Evolutionary conservation across 92 coral and sea anemone species (phyloP), one percentile per base, ranked within the genome.

Genomic region (Epizoanthus fatuus): DNA sequence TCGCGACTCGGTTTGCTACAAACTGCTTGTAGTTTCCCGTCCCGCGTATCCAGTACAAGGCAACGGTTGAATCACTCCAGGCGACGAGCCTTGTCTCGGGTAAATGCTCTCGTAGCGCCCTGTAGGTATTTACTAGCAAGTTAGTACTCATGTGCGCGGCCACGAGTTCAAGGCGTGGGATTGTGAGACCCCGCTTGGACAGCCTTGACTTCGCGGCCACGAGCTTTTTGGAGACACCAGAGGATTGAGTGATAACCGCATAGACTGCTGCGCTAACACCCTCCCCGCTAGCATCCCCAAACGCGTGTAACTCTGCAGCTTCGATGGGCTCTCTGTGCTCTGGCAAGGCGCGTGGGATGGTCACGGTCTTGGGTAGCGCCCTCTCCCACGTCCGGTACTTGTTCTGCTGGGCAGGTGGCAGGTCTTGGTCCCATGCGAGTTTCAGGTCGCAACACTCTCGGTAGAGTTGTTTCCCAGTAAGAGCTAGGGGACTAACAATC

Each of bases 391-490:
- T 19, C 35, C 66, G 66, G 38, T 60, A 60, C 37, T 60, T 17
- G 55, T n/a, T 6, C 56, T 42, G 56, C 32, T 4, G 29, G 29
- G 5, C 56, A 5, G 32, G 51, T 2, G 25, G 4, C 3, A 35
- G 17, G 7, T 68, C 53, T 4, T 8, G 22, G 74, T 68, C 74
- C 74, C 74, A 68, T 10, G 74, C 54, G n/a, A 38, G 3, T 6
- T 68, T 68, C 1, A 17, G 10, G 22, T 68, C 53, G 17, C 74
- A 68, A 13, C 14, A 8, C 53, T 38, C 53, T 7, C 74, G 53
- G 53, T 68, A 68, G 7, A 68, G 54, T 38, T 68, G 74, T 42
- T 69, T 69, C 9, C 74, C 74, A 1, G 22, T 38, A 69, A 69
- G 74, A 8, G 25, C 44, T 15, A 69, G 54, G 7, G 74, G 74